Evolutionary conservation across 2,888 invertebrate species (phyloP).

Genomic region (Pyralis farinalis): DNA sequence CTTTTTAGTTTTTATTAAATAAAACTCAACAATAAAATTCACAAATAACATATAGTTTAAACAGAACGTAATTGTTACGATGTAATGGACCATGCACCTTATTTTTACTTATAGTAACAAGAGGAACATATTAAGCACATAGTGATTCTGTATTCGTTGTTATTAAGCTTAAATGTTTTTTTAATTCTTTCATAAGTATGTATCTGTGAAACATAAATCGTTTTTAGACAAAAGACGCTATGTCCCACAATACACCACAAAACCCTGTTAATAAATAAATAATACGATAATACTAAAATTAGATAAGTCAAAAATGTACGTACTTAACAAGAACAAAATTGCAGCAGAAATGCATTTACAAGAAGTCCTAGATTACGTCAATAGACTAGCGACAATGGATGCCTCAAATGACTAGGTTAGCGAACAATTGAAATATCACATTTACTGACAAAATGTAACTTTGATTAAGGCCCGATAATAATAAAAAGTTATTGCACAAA

Average conservation of each 20-base stretch:
- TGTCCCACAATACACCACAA: conserved; percentile 46
- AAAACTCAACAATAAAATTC: conserved; percentile 76
- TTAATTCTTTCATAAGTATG: conserved; percentile 22
- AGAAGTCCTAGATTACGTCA: conserved; percentile 27
- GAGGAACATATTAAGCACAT: conserved; percentile 25
- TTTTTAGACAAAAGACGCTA: conserved; percentile 54
- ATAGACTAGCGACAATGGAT: conserved; percentile 39
- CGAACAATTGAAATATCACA: conserved; percentile 43
- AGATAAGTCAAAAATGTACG: conserved; percentile 20
- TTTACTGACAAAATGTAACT: conserved; percentile 13
- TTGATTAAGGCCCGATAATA: neutral
- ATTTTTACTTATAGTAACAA: conserved; percentile 28
- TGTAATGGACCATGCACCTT: conserved; percentile 46
- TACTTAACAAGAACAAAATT: conserved; percentile 31
- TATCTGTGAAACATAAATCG: conserved; percentile 48
- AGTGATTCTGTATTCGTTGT: conserved; percentile 7
- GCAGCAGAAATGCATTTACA: conserved; percentile 53
- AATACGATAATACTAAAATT: conserved; percentile 16
- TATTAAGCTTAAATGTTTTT: conserved; percentile 14
- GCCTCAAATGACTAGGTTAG: conserved; percentile 58
- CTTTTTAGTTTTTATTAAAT: conserved; percentile 63
- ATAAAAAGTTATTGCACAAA: conserved; percentile 6
- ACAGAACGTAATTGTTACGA: conserved; percentile 41
- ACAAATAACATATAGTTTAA: conserved; percentile 55
- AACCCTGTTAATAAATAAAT: conserved; percentile 13